Evolutionary conservation across 1,140 invertebrate species (phyloP), one percentile per base, ranked within the genome.

Genomic region (Leptonema lineaticorne): DNA sequence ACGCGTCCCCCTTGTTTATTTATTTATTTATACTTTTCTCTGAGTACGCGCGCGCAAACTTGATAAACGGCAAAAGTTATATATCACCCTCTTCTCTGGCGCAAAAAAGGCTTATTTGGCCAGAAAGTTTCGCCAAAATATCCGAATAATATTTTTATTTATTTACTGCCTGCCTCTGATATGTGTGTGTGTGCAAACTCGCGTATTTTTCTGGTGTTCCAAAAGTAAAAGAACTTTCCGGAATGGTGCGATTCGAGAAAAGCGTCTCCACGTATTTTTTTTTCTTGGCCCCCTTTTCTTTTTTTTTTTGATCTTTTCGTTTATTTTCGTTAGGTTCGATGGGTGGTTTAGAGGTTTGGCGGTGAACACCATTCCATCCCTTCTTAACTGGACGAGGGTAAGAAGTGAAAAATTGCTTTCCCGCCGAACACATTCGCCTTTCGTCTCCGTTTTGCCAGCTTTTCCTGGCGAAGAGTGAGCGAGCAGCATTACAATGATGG

Each of bases 351-450:
- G n/a, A n/a, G n/a, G n/a, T n/a, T n/a, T n/a, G n/a, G n/a, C n/a
- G n/a, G n/a, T n/a, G n/a, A n/a, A n/a, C n/a, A n/a, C n/a, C n/a
- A n/a, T n/a, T n/a, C n/a, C n/a, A n/a, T n/a, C n/a, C n/a, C n/a
- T n/a, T n/a, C n/a, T n/a, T n/a, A n/a, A 27, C 59, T 30, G 53
- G 50, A 62, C 45, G 57, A 65, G 56, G 56, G 63, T 56, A 59
- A 66, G 63, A 65, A 65, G 57, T 66, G 63, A 66, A 69, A 69
- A 69, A 69, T 69, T 65, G 68, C 59, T 69, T 69, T 69, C 63
- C 68, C 68, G 68, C 68, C 68, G 59, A 65, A 69, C 63, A 60
- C 68, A 69, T 66, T 60, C 45, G 63, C 20, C 27, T 37, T 28
- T n/a, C 48, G 58, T 65, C 68, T 62, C 58, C n/a, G 22, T 14